Base-by-base conservation (phyloP, 1,140 invertebrate genomes). In the Liolophura sinensis region DNA sequence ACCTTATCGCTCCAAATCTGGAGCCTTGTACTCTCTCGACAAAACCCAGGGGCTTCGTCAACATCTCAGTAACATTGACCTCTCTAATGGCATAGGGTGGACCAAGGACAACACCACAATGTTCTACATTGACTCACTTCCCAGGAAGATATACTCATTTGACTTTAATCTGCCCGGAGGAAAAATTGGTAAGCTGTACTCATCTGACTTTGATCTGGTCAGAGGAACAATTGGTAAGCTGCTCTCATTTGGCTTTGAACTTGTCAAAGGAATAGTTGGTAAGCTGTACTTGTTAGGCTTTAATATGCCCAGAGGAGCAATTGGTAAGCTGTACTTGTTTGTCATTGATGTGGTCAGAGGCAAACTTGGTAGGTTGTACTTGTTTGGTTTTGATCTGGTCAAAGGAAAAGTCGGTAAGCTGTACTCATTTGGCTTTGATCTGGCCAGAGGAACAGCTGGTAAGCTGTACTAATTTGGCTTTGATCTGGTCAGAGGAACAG, bases 71-170 rank as follows among this genome's bases (percentile, higher is more conserved):
- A 62, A 74, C 60, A 68, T 84, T 54, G 77, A 87, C 57, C 90
- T 93, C 58, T 91, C 91, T 47, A 95, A 95, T 78, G 93, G 93
- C 0, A 77, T 94, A 9, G 89, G 89, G 16, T 95, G 93, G 93
- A 90, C 89, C 71, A 75, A 84, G 6, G 85, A 88, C 46, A 87
- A 89, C 60, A 87, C 88, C 27, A 88, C 87, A 25, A 71, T 85
- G 52, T 85, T 77, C 65, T 85, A 74, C 68, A 79, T 82, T 52
- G 84, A 85, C 64, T 78, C 80, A 11, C 68, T 73, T 1, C 70
- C 71, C 27, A 61, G 71, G 47, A 52, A 70, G 54, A 71, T 85
- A 20, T 82, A 83, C 66, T 86, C 87, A 50, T 94, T 91, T 73
- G 89, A 93, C 77, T 94, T 90, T 71, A 87, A 93, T 71, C 83